Conservation (phyloP, 2,113 vertebrate genomes). For the Mesoclemmys tuberculata region DNA sequence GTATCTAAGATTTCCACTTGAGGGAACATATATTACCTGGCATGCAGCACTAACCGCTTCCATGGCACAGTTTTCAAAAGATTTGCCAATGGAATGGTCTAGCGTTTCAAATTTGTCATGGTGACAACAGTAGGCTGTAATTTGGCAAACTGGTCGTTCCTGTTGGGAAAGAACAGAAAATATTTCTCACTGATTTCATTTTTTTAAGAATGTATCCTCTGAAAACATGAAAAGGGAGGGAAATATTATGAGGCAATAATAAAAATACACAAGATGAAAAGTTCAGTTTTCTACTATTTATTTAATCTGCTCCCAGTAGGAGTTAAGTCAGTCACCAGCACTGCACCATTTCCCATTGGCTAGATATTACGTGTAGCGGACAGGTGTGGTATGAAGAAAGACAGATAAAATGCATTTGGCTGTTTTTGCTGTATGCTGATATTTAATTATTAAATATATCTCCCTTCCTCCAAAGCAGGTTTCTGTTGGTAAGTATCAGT, state of each 20-base stretch:
- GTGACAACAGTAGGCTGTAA: conserved; percentile 81
- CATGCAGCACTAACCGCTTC: conserved; percentile 86
- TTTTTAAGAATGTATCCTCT: not conserved
- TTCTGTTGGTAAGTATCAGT: not conserved
- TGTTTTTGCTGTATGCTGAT: not conserved
- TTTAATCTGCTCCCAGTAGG: not conserved
- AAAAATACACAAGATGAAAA: not conserved
- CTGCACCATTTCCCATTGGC: not conserved
- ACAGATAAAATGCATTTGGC: not conserved
- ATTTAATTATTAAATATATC: not conserved
- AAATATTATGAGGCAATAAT: not conserved
- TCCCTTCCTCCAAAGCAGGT: not conserved
- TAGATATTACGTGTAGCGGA: not conserved
- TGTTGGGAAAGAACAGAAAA: conserved; percentile 49
- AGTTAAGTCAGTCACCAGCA: not conserved
- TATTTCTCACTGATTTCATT: not conserved
- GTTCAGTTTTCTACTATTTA: not conserved
- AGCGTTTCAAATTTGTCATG: not conserved
- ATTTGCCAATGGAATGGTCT: conserved; percentile 70
- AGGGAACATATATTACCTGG: conserved; percentile 81
- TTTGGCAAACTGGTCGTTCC: conserved; percentile 78
- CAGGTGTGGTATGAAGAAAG: not conserved
- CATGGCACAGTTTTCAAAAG: conserved; percentile 84
- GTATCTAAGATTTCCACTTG: not conserved
- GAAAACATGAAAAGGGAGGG: not conserved